Conservation (phyloP, 2,888 invertebrate species). For the Sphinx pinastri region DNA sequence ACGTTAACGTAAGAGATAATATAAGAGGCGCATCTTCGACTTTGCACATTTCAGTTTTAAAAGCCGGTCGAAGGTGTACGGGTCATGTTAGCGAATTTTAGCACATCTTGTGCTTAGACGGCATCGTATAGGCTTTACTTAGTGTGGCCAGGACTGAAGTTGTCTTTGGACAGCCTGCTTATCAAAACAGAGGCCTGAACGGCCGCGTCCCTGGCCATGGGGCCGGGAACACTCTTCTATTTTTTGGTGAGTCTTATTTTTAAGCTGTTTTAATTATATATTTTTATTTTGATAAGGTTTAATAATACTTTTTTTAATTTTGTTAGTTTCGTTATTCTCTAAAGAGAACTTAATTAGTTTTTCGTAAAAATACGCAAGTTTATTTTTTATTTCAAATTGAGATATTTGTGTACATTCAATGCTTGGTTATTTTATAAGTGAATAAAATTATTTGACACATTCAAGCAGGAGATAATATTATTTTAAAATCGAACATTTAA, state of each 20-base stretch:
- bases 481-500: no score
- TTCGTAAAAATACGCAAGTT: neutral
- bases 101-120: constrained; percentile 60
- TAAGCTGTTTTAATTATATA: neutral
- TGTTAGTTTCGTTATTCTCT: neutral
- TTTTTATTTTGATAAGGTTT: neutral
- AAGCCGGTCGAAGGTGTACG: constrained; percentile 76
- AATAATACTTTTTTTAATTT: neutral
- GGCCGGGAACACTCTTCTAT: constrained; percentile 70
- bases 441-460: no score
- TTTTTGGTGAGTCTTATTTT: constrained; percentile 67
- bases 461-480: no score
- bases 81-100: constrained; percentile 75
- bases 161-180: constrained; percentile 40
- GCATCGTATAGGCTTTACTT: constrained; percentile 54
- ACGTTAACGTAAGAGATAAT: constrained; percentile 81
- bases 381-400: neutral
- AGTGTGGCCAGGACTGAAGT: constrained; percentile 57
- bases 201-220: constrained; percentile 76
- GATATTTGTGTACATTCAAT: no score
- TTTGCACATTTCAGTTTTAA: constrained; percentile 82
- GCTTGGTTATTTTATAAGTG: no score
- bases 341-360: no score
- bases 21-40: constrained; percentile 83
- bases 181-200: constrained; percentile 54